These are phyloP conservation scores for Merops nubicus DNA, from an alignment of 2,113 vertebrate species.

Conservation along the genomic window DNA sequence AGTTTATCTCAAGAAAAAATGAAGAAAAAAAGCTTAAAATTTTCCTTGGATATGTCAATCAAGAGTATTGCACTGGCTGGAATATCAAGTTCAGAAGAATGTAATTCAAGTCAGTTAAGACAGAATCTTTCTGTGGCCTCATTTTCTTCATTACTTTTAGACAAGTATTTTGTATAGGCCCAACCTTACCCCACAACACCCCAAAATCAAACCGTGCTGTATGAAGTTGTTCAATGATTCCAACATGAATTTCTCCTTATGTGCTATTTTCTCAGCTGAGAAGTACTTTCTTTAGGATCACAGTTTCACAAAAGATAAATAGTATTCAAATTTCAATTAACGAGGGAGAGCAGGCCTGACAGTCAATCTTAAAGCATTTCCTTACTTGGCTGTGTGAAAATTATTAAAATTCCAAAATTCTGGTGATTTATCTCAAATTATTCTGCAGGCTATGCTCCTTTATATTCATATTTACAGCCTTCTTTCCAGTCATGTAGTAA, in stretches of 20 bases:
- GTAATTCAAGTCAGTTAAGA: not conserved
- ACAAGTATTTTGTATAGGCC: not conserved
- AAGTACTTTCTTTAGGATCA: not conserved
- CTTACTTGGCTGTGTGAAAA: not conserved
- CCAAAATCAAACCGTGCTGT: not conserved
- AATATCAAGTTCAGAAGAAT: not conserved
- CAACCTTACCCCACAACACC: not conserved
- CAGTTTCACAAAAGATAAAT: not conserved
- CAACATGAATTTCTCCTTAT: not conserved
- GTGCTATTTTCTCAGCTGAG: not conserved
- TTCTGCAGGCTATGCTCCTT: not conserved
- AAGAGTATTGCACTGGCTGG: not conserved
- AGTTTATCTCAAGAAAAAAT: slow-evolving; percentile 28
- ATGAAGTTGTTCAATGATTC: not conserved
- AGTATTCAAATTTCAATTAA: not conserved
- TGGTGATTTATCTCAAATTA: not conserved
- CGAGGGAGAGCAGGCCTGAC: not conserved
- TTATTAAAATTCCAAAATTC: not conserved
- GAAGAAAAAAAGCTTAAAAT: not conserved
- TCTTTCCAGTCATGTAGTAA: not conserved
- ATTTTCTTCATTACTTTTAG: not conserved
- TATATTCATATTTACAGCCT: not conserved
- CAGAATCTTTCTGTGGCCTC: not conserved
- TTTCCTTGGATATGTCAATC: slow-evolving; percentile 7
- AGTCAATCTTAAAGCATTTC: not conserved